These are phyloP conservation scores for Ferrisia virgata DNA, from an alignment of 2,888 invertebrate genomes.

Conservation along the genomic window DNA sequence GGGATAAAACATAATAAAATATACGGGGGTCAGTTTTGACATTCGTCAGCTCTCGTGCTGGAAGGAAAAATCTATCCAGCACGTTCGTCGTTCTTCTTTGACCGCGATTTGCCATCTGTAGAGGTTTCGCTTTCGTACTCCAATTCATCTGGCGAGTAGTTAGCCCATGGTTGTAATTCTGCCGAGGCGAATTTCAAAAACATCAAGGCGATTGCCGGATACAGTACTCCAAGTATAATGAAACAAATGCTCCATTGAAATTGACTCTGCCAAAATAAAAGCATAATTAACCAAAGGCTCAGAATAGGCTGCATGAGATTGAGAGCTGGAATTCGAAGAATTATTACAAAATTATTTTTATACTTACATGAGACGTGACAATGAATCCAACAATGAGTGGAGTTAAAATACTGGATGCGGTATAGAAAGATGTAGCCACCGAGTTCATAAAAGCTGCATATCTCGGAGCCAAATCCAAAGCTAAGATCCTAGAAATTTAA, in stretches of 20 bases:
- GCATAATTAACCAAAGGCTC: no score
- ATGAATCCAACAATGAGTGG: not conserved
- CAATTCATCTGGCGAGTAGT: not conserved
- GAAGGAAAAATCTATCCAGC: no score
- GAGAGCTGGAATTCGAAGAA: no score
- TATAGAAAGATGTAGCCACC: not conserved
- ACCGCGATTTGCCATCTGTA: not conserved
- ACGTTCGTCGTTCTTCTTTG: not conserved
- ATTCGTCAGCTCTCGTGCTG: no score
- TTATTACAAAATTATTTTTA: no score
- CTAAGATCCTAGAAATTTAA: not conserved
- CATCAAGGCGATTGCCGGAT: not conserved
- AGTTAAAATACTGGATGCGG: not conserved
- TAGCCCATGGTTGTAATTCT: not conserved
- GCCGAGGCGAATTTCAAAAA: not conserved
- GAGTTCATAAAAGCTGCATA: not conserved
- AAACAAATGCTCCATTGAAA: constrained; percentile 4
- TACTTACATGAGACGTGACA: constrained; percentile 26
- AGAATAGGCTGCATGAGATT: no score
- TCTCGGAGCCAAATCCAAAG: not conserved
- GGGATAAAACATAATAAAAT: no score
- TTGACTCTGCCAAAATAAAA: not conserved
- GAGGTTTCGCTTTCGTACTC: not conserved
- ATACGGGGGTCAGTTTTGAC: no score
- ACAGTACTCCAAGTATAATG: not conserved